phyloP scores from a whole-genome alignment of 1,140 invertebrate genomes.

The Danaus melanippus region DNA sequence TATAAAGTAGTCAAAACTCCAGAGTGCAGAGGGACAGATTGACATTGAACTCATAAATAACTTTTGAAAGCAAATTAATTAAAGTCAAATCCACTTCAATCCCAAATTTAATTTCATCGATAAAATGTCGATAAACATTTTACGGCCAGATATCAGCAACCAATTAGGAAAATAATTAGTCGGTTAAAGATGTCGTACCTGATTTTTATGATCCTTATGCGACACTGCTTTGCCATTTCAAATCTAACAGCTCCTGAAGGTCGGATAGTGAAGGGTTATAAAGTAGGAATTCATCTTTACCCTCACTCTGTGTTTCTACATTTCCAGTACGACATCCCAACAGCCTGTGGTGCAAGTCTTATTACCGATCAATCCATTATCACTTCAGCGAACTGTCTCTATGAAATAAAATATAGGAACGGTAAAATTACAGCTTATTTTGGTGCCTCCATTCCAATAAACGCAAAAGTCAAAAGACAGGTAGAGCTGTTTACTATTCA shows the following conservation, averaged over 20 bases:
- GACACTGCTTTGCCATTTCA: slow-evolving; percentile 3
- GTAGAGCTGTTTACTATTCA: slow-evolving; percentile 16
- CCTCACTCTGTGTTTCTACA: slow-evolving; percentile 21
- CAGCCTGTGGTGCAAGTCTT: slow-evolving; percentile 21
- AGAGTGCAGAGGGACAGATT: too few relatives aligned
- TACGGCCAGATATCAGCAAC: slow-evolving; percentile 13
- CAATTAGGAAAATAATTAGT: slow-evolving; percentile 21
- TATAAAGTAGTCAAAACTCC: too few relatives aligned
- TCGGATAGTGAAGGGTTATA: slow-evolving; percentile 21
- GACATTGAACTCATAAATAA: slow-evolving; percentile 9
- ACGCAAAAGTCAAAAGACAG: slow-evolving; percentile 12
- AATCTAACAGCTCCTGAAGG: slow-evolving; percentile 7
- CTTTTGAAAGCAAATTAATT: slow-evolving; percentile 16
- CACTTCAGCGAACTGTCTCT: slow-evolving; percentile 25
- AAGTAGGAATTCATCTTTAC: slow-evolving; percentile 17
- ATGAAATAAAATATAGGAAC: slow-evolving; percentile 11
- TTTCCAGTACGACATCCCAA: slow-evolving; percentile 13
- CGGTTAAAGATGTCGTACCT: slow-evolving; percentile 13
- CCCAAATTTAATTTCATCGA: slow-evolving; percentile 14
- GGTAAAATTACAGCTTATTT: slow-evolving; percentile 18
- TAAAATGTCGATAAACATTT: slow-evolving; percentile 17
- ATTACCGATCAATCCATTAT: slow-evolving; percentile 18
- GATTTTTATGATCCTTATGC: slow-evolving; percentile 7
- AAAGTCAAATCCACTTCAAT: slow-evolving; percentile 8
- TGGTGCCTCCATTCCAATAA: slow-evolving; percentile 16